A percentile compares a stretch with the other conserved stretches of the same genome.
phyloP scores from a whole-genome alignment of 2,888 invertebrate species.

The Drosophila limbata region DNA sequence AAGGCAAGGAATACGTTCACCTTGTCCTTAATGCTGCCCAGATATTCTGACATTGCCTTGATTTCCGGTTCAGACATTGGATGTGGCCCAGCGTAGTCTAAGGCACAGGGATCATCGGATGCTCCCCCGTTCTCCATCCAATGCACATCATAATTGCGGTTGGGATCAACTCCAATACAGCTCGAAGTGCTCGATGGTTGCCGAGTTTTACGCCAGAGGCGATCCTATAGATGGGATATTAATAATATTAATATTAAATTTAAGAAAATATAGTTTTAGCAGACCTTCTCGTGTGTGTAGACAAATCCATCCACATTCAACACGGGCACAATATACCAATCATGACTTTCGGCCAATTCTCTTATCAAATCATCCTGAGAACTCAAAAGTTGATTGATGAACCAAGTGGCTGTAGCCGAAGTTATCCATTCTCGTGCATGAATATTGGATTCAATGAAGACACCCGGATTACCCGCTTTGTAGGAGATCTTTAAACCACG shows the following conservation, averaged over 20 bases:
- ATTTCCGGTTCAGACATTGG: slow-evolving; percentile 87
- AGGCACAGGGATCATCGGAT: slow-evolving; percentile 83
- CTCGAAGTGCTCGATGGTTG: slow-evolving; percentile 79
- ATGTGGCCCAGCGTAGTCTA: slow-evolving; percentile 86
- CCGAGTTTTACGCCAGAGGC: slow-evolving; percentile 89
- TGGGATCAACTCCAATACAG: slow-evolving; percentile 82
- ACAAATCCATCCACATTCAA: slow-evolving; percentile 90
- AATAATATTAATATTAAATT: not conserved
- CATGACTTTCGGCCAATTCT: slow-evolving; percentile 88
- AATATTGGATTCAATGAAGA: slow-evolving; percentile 88
- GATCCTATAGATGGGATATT: slow-evolving; percentile 82
- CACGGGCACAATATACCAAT: slow-evolving; percentile 91
- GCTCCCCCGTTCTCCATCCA: slow-evolving; percentile 85
- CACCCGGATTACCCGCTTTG: slow-evolving; percentile 85
- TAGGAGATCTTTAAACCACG: slow-evolving; percentile 86
- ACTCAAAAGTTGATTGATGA: slow-evolving; percentile 89
- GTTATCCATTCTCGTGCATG: slow-evolving; percentile 90
- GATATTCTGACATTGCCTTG: slow-evolving; percentile 85
- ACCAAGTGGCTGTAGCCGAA: slow-evolving; percentile 89
- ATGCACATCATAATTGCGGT: slow-evolving; percentile 79
- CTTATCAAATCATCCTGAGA: slow-evolving; percentile 87
- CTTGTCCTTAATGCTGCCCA: slow-evolving; percentile 83
- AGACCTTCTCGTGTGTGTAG: slow-evolving; percentile 88
- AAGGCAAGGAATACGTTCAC: slow-evolving; percentile 87
- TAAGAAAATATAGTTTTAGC: slow-evolving; percentile 40